Evolutionary conservation across 1,140 invertebrate genomes (phyloP).

Genomic region (Drosophila takahashii): DNA sequence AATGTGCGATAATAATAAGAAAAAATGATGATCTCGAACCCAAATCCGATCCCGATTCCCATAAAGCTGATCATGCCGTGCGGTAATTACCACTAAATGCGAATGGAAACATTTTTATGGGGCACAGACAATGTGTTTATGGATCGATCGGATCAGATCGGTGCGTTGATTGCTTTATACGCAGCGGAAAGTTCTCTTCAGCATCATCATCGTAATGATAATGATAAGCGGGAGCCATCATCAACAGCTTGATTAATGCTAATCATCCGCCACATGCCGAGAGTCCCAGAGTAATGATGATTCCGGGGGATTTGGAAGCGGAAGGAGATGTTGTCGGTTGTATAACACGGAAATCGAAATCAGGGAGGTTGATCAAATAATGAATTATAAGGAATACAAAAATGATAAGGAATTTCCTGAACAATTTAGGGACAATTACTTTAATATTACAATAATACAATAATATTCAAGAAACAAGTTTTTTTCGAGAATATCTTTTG

Average conservation of each 20-base stretch:
- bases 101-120: constrained; percentile 46
- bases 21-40: too few relatives aligned
- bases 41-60: neutral
- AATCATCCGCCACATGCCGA: constrained; percentile 44
- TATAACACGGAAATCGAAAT: neutral
- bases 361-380: neutral
- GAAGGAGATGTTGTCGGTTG: constrained; percentile 4
- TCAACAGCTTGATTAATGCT: constrained; percentile 48
- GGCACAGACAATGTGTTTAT: constrained; percentile 36
- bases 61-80: constrained; percentile 18
- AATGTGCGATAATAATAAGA: constrained; percentile 14
- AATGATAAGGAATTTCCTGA: neutral
- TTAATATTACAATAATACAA: too few relatives aligned
- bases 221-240: constrained; percentile 53
- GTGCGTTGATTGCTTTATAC: constrained; percentile 37
- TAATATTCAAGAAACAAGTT: too few relatives aligned
- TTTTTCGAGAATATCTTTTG: too few relatives aligned
- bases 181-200: constrained; percentile 44
- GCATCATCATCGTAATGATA: constrained; percentile 27
- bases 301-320: neutral
- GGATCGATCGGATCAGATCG: constrained; percentile 21
- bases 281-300: neutral
- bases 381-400: neutral
- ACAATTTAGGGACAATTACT: neutral
- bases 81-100: constrained; percentile 26